A percentile compares a stretch with the other conserved stretches of the same genome.
These are phyloP conservation scores for Andrena hattorfiana DNA, from an alignment of 2,888 invertebrate species.

Conservation along the genomic window DNA sequence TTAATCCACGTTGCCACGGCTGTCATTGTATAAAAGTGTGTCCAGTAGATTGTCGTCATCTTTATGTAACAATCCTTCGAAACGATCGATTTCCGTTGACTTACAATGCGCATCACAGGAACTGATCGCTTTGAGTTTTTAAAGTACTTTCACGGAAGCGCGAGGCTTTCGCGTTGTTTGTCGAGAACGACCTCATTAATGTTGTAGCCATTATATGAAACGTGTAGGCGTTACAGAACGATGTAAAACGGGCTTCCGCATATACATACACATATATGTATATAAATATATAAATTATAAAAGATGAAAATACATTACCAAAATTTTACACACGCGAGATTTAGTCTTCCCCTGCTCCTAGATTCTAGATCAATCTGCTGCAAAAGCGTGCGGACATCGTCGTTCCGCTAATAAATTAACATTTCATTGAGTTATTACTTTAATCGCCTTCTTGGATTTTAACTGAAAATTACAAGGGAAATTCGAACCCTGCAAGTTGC, in stretches of 20 bases:
- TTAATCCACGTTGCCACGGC: not conserved
- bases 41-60: not conserved
- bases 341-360: constrained; percentile 10
- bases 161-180: constrained; percentile 48
- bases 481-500: too few species aligned
- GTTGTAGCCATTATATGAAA: constrained; percentile 74
- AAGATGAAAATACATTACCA: constrained; percentile 74
- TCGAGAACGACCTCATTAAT: constrained; percentile 67
- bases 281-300: constrained; percentile 77
- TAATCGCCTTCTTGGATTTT: too few species aligned
- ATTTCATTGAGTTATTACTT: not conserved
- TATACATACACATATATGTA: constrained; percentile 43
- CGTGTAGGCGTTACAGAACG: constrained; percentile 71
- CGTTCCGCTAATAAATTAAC: not conserved
- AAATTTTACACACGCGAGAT: constrained; percentile 72
- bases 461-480: too few species aligned
- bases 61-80: not conserved
- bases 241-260: constrained; percentile 78
- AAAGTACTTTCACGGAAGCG: constrained; percentile 51
- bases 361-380: not conserved
- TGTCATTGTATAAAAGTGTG: constrained; percentile 1
- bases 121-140: constrained; percentile 26
- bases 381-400: too few species aligned
- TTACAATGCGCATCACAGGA: constrained; percentile 2
- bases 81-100: constrained; percentile 1